Evolutionary conservation across 2,113 vertebrate genomes (phyloP).

Genomic region (Mirounga angustirostris): DNA sequence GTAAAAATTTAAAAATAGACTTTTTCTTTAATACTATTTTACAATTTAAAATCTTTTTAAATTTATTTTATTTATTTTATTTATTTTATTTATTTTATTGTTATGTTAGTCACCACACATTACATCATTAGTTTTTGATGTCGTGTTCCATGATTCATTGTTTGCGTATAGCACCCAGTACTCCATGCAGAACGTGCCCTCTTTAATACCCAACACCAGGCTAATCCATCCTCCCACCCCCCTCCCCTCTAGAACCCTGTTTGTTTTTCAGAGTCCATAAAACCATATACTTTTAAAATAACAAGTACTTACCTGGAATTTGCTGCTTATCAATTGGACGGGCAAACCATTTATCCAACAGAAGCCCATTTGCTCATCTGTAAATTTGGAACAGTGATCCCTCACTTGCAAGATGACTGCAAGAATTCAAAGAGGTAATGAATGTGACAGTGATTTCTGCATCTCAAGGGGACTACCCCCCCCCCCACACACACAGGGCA

Average conservation of each 20-base stretch:
- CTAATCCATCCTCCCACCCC: too few species aligned
- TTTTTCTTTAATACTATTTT: neutral
- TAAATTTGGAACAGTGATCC: neutral
- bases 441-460: neutral
- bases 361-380: neutral
- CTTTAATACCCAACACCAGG: too few species aligned
- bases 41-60: neutral
- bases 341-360: neutral
- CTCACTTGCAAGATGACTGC: neutral
- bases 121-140: too few species aligned
- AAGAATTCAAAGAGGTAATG: neutral
- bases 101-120: too few species aligned
- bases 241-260: too few species aligned
- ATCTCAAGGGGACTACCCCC: rapidly evolving
- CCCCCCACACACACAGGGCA: rapidly evolving
- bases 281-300: neutral
- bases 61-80: too few species aligned
- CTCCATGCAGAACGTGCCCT: too few species aligned
- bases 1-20: neutral
- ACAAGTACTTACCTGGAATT: neutral
- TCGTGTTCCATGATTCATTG: too few species aligned
- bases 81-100: too few species aligned
- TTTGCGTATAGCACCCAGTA: too few species aligned
- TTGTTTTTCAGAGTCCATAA: neutral
- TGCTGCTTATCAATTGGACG: neutral